Conservation (phyloP, 1,140 invertebrate genomes). For the Phocides pigmalion region DNA sequence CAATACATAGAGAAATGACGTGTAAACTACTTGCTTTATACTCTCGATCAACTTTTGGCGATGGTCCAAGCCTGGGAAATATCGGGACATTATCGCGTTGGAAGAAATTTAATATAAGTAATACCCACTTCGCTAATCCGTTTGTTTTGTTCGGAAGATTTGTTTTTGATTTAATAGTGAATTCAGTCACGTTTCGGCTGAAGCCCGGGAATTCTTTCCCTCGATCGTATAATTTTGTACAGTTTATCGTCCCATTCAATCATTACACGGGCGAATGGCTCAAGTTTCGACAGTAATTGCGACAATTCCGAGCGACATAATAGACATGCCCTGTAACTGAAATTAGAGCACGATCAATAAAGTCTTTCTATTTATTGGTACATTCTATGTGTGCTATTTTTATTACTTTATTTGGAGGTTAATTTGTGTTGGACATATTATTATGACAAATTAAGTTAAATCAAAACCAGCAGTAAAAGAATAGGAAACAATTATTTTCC, state of each 20-base stretch:
- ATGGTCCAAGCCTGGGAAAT: constrained; percentile 44
- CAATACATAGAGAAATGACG: constrained; percentile 27
- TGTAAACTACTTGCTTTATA: constrained; percentile 38
- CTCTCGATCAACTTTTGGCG: constrained; percentile 45
- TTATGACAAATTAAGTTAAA: too few species aligned
- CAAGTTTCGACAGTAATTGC: constrained; percentile 51
- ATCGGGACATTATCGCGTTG: constrained; percentile 40
- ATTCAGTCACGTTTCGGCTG: constrained; percentile 32
- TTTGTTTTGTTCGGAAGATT: constrained; percentile 42
- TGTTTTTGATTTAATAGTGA: constrained; percentile 35
- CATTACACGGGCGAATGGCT: constrained; percentile 43
- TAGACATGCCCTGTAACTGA: constrained; percentile 26
- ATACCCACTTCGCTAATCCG: constrained; percentile 44
- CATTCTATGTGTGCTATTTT: background rate
- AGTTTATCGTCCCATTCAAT: constrained; percentile 38
- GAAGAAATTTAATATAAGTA: constrained; percentile 40
- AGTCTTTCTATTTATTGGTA: constrained; percentile 1
- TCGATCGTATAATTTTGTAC: constrained; percentile 31
- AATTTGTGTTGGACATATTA: too few species aligned
- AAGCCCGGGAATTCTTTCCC: constrained; percentile 28
- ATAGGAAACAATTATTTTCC: too few species aligned
- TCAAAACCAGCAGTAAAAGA: too few species aligned
- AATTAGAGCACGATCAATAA: constrained; percentile 25
- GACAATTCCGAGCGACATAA: constrained; percentile 33
- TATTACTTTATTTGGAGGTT: too few species aligned